A percentile compares a stretch with the other conserved stretches of the same genome.
phyloP scores from a whole-genome alignment of 2,797 vertebrate species.

The Sebastes minor region DNA sequence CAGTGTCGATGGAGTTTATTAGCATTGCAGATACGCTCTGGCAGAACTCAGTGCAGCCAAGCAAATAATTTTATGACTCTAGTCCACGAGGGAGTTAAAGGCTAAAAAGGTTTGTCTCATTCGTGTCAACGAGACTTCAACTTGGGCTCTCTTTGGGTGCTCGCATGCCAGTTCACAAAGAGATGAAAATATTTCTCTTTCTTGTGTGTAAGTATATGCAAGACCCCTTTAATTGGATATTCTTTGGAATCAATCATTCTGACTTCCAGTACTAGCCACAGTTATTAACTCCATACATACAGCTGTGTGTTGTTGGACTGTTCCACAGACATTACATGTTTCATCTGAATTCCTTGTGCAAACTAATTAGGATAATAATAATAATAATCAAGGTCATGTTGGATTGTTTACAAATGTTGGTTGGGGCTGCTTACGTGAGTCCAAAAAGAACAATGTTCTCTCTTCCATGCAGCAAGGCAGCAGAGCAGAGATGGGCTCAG shows the following conservation, averaged over 20 bases:
- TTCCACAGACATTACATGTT: not conserved
- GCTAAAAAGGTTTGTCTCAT: slow-evolving; percentile 77
- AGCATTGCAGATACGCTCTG: slow-evolving; percentile 79
- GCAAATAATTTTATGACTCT: slow-evolving; percentile 78
- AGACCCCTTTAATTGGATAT: slow-evolving; percentile 16
- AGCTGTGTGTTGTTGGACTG: not conserved
- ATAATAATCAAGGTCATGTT: slow-evolving; percentile 9
- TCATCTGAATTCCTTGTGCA: not conserved
- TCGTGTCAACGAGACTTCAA: slow-evolving; percentile 60
- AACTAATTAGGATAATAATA: slow-evolving; percentile 18
- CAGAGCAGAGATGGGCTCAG: slow-evolving; percentile 54
- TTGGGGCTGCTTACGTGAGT: not conserved
- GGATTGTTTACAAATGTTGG: slow-evolving; percentile 30
- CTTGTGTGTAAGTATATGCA: slow-evolving; percentile 6
- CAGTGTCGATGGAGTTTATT: slow-evolving; percentile 76
- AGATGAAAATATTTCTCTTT: slow-evolving; percentile 9
- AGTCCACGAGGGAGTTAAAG: slow-evolving; percentile 63
- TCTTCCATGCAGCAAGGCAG: slow-evolving; percentile 42
- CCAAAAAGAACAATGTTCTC: slow-evolving; percentile 16
- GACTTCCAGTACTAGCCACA: not conserved
- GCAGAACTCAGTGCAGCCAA: slow-evolving; percentile 73
- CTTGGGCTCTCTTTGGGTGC: slow-evolving; percentile 20
- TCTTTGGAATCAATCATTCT: slow-evolving; percentile 18
- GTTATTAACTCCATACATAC: not conserved
- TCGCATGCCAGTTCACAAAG: slow-evolving; percentile 23